phyloP scores from a whole-genome alignment of 2,888 invertebrate genomes.

The Athalia cordata region DNA sequence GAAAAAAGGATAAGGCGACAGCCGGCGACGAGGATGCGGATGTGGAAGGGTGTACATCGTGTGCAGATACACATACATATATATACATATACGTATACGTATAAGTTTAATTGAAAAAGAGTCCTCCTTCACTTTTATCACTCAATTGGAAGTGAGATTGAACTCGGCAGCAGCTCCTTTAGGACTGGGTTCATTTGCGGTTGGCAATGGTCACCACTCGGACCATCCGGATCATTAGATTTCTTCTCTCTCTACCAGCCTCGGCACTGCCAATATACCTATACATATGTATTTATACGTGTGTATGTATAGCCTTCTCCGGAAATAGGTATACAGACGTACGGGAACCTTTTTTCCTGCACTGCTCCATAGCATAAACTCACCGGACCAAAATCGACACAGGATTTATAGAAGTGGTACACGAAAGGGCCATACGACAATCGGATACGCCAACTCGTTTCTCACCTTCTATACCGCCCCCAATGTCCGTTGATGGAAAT shows the following conservation, averaged over 20 bases:
- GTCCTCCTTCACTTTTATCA: constrained; percentile 39
- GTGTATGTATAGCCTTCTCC: neutral
- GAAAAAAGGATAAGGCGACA: constrained; percentile 18
- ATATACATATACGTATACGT: neutral
- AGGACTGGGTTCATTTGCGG: constrained; percentile 35
- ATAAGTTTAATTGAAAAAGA: constrained; percentile 37
- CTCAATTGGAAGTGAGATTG: constrained; percentile 41
- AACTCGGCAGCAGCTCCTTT: neutral
- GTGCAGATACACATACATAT: too few relatives aligned
- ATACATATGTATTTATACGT: neutral
- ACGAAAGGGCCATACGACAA: too few relatives aligned
- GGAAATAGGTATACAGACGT: too few relatives aligned
- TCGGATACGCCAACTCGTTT: too few relatives aligned
- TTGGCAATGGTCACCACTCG: constrained; percentile 36
- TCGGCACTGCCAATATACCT: neutral
- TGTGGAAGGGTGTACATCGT: too few relatives aligned
- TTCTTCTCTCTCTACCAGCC: neutral
- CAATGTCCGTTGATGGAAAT: too few relatives aligned
- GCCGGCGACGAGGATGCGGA: constrained; percentile 3
- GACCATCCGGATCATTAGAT: constrained; percentile 16
- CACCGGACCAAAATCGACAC: too few relatives aligned
- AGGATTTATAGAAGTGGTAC: too few relatives aligned
- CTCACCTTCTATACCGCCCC: too few relatives aligned
- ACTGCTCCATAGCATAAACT: too few relatives aligned
- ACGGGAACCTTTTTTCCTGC: too few relatives aligned